phyloP scores from a whole-genome alignment of 2,113 vertebrate species.

The Lophius piscatorius region DNA sequence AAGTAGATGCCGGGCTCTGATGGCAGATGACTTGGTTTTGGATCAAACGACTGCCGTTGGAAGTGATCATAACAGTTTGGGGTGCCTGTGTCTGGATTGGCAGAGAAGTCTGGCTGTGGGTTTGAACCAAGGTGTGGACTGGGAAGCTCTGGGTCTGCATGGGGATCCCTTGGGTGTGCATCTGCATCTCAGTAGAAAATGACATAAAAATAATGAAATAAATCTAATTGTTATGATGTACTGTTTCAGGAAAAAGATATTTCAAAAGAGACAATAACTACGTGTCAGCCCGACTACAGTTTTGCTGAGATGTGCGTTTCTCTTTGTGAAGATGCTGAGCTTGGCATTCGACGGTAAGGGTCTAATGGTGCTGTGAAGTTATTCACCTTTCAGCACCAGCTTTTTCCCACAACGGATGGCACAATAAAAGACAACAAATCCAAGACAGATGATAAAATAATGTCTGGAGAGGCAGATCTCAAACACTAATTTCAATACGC shows the following conservation, averaged over 20 bases:
- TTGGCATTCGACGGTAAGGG: slow-evolving; percentile 18
- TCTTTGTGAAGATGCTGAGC: slow-evolving; percentile 17
- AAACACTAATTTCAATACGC: not conserved
- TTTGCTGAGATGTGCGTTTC: slow-evolving; percentile 22
- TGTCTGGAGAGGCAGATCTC: not conserved
- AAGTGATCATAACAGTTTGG: slow-evolving; percentile 91
- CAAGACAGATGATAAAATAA: not conserved
- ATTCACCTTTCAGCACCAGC: slow-evolving; percentile 23
- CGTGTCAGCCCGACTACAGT: not conserved
- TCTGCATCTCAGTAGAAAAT: slow-evolving; percentile 26
- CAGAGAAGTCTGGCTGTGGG: slow-evolving; percentile 74
- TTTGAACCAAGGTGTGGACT: slow-evolving; percentile 75
- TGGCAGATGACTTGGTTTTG: slow-evolving; percentile 95
- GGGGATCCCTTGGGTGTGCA: slow-evolving; percentile 71
- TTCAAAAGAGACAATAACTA: slow-evolving; percentile 16
- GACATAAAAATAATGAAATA: not conserved
- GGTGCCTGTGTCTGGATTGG: slow-evolving; percentile 81
- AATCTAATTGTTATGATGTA: not conserved
- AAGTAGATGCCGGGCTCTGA: slow-evolving; percentile 84
- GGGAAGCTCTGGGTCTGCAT: slow-evolving; percentile 83
- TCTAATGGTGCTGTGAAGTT: slow-evolving; percentile 1
- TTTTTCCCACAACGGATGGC: slow-evolving; percentile 1
- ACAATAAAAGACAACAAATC: slow-evolving; percentile 8
- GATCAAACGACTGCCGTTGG: slow-evolving; percentile 88
- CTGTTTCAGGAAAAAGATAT: not conserved